These are phyloP conservation scores for Ahaetulla prasina DNA, from an alignment of 2,113 vertebrate species.

Conservation along the genomic window DNA sequence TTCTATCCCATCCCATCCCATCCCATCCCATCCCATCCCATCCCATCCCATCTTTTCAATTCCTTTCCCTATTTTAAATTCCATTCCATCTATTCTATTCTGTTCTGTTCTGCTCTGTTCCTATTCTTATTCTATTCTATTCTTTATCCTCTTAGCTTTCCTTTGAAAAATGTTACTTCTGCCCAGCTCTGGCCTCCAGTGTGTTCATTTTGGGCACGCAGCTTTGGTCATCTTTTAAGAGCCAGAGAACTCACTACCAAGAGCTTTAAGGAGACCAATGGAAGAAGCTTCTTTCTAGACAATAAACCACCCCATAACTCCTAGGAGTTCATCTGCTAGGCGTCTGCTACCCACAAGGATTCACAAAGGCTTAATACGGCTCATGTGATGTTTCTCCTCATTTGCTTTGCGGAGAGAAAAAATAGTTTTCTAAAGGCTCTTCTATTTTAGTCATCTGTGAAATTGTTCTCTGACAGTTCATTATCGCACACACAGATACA, in stretches of 20 bases:
- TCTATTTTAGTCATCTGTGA: conserved; percentile 45
- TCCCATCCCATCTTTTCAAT: no score
- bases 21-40: no score
- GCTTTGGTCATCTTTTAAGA: background rate
- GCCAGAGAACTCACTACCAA: background rate
- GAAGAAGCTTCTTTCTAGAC: background rate
- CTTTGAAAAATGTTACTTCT: background rate
- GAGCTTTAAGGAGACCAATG: background rate
- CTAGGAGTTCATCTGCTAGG: background rate
- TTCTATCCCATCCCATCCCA: no score
- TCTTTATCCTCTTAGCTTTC: background rate
- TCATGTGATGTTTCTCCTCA: conserved; percentile 15
- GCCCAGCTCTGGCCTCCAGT: background rate
- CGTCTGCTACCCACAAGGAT: background rate
- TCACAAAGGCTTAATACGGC: background rate
- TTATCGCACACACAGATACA: background rate
- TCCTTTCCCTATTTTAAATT: no score
- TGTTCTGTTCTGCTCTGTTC: no score
- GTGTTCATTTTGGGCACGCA: background rate
- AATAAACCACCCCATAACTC: background rate
- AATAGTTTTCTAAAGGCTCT: conserved; percentile 46
- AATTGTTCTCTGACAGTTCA: conserved; percentile 41
- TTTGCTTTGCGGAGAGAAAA: conserved; percentile 56
- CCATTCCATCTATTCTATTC: no score
- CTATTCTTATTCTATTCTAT: no score